These are phyloP conservation scores for Cheirogaleus major DNA, from an alignment of 2,797 vertebrate genomes.

Conservation along the genomic window DNA sequence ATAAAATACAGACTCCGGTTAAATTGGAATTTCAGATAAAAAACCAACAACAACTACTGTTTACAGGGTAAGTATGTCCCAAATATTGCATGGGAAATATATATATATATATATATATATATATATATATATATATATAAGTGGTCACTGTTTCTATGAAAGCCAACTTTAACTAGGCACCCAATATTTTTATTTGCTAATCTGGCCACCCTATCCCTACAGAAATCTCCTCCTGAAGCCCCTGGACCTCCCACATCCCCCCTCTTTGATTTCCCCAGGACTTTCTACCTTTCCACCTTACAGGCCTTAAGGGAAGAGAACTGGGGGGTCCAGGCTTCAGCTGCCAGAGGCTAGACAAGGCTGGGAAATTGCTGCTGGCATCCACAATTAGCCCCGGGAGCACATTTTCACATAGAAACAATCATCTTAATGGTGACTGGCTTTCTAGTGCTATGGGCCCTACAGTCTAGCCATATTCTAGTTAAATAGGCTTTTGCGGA, in stretches of 20 bases:
- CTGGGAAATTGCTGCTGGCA: slow-evolving; percentile 26
- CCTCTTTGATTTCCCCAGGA: background rate
- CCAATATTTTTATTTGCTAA: background rate
- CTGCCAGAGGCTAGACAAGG: slow-evolving; percentile 41
- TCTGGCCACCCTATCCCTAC: background rate
- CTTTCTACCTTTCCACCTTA: slow-evolving; percentile 23
- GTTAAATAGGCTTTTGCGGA: slow-evolving; percentile 71
- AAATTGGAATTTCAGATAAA: slow-evolving; percentile 39
- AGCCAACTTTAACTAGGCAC: background rate
- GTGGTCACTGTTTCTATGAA: background rate
- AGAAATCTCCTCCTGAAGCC: background rate
- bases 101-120: background rate
- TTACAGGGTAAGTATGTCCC: background rate
- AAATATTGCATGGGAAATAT: background rate
- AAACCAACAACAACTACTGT: background rate
- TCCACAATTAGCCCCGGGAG: slow-evolving; percentile 59
- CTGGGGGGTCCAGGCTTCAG: background rate
- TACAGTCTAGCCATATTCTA: slow-evolving; percentile 56
- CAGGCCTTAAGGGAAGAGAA: slow-evolving; percentile 15
- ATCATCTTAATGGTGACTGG: slow-evolving; percentile 52
- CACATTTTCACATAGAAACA: slow-evolving; percentile 68
- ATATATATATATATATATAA: background rate
- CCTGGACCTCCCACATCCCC: background rate
- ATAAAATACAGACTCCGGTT: background rate
- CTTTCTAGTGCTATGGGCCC: background rate